Evolutionary conservation across 2,888 invertebrate species (phyloP).

Genomic region (Helleia helle): DNA sequence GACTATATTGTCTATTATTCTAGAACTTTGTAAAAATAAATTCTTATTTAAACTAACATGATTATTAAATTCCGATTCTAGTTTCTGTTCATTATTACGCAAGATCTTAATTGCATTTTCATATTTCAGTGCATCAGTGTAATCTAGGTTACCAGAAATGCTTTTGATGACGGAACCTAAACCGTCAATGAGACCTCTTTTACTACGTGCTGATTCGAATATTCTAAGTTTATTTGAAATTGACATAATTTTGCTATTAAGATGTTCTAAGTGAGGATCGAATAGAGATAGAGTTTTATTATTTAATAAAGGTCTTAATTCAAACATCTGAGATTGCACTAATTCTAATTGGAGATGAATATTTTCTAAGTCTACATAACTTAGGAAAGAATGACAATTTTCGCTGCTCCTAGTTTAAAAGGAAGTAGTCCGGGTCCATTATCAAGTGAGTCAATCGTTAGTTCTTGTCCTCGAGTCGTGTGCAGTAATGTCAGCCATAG

Average conservation of each 20-base stretch:
- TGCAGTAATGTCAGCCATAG: not conserved
- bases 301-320: not conserved
- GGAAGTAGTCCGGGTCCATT: too few relatives aligned
- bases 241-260: conserved; percentile 5
- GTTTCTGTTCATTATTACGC: conserved; percentile 19
- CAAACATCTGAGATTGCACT: too few relatives aligned
- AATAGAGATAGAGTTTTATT: not conserved
- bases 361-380: too few relatives aligned
- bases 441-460: too few relatives aligned
- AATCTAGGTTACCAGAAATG: conserved; percentile 22
- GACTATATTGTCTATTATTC: conserved; percentile 12
- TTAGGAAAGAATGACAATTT: too few relatives aligned
- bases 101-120: conserved; percentile 21
- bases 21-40: conserved; percentile 18
- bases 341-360: too few relatives aligned
- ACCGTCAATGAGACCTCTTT: conserved; percentile 17
- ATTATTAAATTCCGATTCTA: conserved; percentile 19
- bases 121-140: conserved; percentile 21
- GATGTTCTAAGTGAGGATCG: conserved; percentile 7
- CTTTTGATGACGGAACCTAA: conserved; percentile 22
- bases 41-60: conserved; percentile 22
- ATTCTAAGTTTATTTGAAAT: not conserved
- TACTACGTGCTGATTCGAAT: conserved; percentile 6
- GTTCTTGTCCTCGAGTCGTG: too few relatives aligned
- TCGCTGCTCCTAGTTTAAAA: too few relatives aligned